phyloP scores from a whole-genome alignment of 2,888 invertebrate genomes.

The Macrophya alboannulata region DNA sequence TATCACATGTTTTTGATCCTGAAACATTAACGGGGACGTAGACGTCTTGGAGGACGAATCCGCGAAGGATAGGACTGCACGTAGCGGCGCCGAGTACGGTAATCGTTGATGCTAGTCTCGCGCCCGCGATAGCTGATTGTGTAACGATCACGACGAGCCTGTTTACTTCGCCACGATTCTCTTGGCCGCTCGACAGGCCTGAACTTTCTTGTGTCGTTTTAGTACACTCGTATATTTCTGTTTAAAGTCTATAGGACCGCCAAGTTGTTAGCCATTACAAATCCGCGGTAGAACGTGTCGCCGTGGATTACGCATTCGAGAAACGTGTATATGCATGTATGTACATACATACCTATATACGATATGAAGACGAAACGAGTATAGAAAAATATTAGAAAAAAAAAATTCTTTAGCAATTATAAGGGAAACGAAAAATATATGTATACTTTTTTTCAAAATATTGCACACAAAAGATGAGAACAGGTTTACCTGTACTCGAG shows the following conservation, averaged over 20 bases:
- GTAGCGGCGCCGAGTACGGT: constrained; percentile 11
- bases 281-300: not conserved
- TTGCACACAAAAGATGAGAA: not conserved
- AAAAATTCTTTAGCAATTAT: not conserved
- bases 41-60: constrained; percentile 26
- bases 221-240: not conserved
- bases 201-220: constrained; percentile 39
- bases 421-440: not conserved
- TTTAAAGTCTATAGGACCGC: constrained; percentile 1
- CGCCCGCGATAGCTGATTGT: constrained; percentile 30
- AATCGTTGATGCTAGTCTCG: constrained; percentile 42
- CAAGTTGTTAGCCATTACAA: not conserved
- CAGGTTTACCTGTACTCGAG: too few relatives aligned
- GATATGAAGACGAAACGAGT: not conserved
- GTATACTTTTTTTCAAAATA: not conserved
- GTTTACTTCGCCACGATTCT: constrained; percentile 51
- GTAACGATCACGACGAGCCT: constrained; percentile 38
- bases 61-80: not conserved
- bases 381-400: not conserved
- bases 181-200: constrained; percentile 25
- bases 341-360: not conserved
- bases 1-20: not conserved
- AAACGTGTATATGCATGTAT: not conserved
- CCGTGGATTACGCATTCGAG: constrained; percentile 2
- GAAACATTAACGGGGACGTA: not conserved